A percentile compares a stretch with the other conserved stretches of the same genome.
These are phyloP conservation scores for Nyctibius grandis DNA, from an alignment of 2,797 vertebrate genomes.

Conservation along the genomic window DNA sequence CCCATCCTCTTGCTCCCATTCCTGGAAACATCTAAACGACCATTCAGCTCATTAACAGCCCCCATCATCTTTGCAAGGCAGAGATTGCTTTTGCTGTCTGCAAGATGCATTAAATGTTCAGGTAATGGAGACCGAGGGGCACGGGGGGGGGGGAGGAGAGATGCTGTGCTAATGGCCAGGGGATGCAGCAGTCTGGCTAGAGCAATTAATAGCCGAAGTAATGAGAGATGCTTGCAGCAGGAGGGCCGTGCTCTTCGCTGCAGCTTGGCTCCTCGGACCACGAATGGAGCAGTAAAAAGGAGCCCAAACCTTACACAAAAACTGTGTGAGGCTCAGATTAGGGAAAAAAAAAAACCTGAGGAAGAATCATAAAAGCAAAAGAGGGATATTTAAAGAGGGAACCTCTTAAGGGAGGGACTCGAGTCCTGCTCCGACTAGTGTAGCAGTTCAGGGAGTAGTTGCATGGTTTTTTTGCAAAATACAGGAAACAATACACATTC, in stretches of 20 bases:
- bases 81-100: not conserved
- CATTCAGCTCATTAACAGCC: not conserved
- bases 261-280: not conserved
- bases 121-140: not conserved
- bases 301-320: not conserved
- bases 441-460: not conserved
- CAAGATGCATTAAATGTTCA: not conserved
- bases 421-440: not conserved
- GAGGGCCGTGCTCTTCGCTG: not conserved
- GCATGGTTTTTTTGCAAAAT: not conserved
- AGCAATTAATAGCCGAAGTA: slow-evolving; percentile 10
- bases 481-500: not conserved
- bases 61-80: not conserved
- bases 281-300: not conserved
- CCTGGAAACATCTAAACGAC: not conserved
- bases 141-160: not conserved
- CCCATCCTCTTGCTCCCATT: not conserved
- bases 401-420: not conserved
- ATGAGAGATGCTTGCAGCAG: not conserved
- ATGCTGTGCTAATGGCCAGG: not conserved
- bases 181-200: not conserved
- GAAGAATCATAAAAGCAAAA: not conserved
- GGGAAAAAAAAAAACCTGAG: not conserved
- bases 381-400: not conserved
- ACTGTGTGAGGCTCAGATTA: not conserved